Percentiles rank a stretch among this genome's conserved stretches.
These are phyloP conservation scores for Cherax quadricarinatus DNA, from an alignment of 1,140 invertebrate genomes.

Conservation along the genomic window DNA sequence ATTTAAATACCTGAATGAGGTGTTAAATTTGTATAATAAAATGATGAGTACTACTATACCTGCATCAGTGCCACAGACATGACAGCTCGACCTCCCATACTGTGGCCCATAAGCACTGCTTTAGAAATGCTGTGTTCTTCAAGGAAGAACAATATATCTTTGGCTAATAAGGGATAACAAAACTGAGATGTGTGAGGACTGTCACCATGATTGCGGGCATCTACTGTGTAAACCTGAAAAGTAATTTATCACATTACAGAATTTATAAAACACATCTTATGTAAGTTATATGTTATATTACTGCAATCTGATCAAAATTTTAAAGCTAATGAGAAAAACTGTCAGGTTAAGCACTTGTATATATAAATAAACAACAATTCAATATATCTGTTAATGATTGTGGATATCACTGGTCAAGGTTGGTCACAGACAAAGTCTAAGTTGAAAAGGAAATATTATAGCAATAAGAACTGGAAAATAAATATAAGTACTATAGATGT, in stretches of 20 bases:
- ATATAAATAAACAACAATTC: too few species aligned
- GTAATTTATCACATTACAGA: background rate
- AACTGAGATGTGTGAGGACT: constrained; percentile 87
- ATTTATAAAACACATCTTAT: too few species aligned
- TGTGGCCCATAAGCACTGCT: constrained; percentile 88
- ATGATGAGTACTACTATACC: constrained; percentile 74
- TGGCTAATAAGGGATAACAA: constrained; percentile 84
- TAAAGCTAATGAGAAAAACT: too few species aligned
- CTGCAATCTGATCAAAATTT: too few species aligned
- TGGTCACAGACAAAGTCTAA: too few species aligned
- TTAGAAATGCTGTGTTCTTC: constrained; percentile 81
- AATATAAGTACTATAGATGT: too few species aligned
- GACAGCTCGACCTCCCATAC: constrained; percentile 91
- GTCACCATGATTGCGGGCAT: constrained; percentile 94
- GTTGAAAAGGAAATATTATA: too few species aligned
- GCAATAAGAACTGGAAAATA: too few species aligned
- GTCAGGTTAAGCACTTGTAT: too few species aligned
- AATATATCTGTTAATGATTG: too few species aligned
- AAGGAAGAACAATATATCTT: constrained; percentile 84
- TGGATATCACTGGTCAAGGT: too few species aligned
- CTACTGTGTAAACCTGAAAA: constrained; percentile 78
- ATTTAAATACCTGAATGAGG: background rate
- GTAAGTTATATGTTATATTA: too few species aligned
- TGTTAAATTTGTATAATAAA: background rate
- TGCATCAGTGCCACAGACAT: constrained; percentile 87